A percentile compares a stretch with the other conserved stretches of the same genome.
These are phyloP conservation scores for Penaeus vannamei DNA, from an alignment of 1,140 invertebrate species.

Conservation along the genomic window DNA sequence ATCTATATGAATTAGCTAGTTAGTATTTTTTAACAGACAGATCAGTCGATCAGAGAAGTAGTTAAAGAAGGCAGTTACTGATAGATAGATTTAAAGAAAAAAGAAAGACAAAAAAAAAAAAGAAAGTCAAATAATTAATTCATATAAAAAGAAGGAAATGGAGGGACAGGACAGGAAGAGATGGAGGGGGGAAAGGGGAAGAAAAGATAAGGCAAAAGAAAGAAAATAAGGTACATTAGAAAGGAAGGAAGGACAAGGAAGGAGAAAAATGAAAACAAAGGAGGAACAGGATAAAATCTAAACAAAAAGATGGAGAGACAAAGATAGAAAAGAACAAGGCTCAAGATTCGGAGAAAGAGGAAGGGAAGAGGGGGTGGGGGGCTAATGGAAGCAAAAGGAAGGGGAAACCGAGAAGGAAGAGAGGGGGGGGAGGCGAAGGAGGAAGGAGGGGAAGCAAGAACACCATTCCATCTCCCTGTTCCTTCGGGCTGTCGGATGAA, in stretches of 20 bases:
- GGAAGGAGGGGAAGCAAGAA: too few relatives aligned
- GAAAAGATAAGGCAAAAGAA: background rate
- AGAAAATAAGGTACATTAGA: too few relatives aligned
- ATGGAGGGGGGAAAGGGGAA: background rate
- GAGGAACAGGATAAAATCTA: background rate
- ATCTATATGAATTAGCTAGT: background rate
- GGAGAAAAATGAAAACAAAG: background rate
- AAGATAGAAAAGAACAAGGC: too few relatives aligned
- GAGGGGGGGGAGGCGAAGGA: too few relatives aligned
- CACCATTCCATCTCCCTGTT: too few relatives aligned
- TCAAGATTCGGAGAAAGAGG: too few relatives aligned
- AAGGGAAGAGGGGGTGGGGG: too few relatives aligned
- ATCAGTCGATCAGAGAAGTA: background rate
- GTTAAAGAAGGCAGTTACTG: background rate
- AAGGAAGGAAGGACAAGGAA: slow-evolving; percentile 10
- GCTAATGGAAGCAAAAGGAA: too few relatives aligned
- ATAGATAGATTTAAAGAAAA: background rate
- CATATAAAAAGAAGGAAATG: background rate
- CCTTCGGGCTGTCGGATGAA: too few relatives aligned
- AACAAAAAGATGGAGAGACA: background rate
- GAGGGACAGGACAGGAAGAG: background rate
- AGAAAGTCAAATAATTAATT: too few relatives aligned
- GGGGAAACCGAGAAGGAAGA: too few relatives aligned
- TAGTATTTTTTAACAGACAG: background rate
- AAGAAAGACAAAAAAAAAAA: background rate